Evolutionary conservation across 1,140 invertebrate genomes (phyloP), one percentile per base, ranked within the genome.

Genomic region (Drosophila suzukii): DNA sequence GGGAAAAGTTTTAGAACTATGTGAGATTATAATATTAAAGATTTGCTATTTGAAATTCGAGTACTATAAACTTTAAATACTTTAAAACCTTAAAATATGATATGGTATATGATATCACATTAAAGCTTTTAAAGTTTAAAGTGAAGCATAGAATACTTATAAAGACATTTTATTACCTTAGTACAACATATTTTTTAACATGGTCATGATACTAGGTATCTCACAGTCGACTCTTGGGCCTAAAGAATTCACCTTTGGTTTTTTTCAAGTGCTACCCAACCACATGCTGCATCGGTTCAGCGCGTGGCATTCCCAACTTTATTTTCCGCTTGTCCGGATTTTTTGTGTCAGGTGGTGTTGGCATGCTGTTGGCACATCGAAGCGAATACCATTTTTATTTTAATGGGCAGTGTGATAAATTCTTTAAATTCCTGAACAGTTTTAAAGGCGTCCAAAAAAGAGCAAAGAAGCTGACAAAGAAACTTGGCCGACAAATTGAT

Each of bases 301-400:
- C 61, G 41, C 43, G 36, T 71, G 68, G 20, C 47, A 66, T 54
- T 44, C 12, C 12, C n/a, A 50, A 50, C 36, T 58, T 71, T 58
- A 15, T 41, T 72, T 72, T 49, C 10, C 30, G 38, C 43, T 47
- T 68, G 36, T 13, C 24, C 6, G 2, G 34, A 12, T 50, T 6
- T 36, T 61, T 44, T 13, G 44, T 41, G 44, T n/a, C 59, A 62
- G 41, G 30, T 75, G 59, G 39, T 39, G 53, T n/a, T 46, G 27
- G 65, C 65, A 39, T 30, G 38, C 13, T 30, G 61, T 36, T 61
- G 30, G 12, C 72, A 50, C 43, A 49, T 41, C 20, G 20, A 55
- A 27, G 17, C 44, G 27, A 11, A 63, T 34, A 44, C 17, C 27
- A 27, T 56, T 53, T 62, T 51, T 34, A 51, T 57, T 65, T 75